These are phyloP conservation scores for Aulostomus chinensis DNA, from an alignment of 2,797 vertebrate species.

Conservation along the genomic window DNA sequence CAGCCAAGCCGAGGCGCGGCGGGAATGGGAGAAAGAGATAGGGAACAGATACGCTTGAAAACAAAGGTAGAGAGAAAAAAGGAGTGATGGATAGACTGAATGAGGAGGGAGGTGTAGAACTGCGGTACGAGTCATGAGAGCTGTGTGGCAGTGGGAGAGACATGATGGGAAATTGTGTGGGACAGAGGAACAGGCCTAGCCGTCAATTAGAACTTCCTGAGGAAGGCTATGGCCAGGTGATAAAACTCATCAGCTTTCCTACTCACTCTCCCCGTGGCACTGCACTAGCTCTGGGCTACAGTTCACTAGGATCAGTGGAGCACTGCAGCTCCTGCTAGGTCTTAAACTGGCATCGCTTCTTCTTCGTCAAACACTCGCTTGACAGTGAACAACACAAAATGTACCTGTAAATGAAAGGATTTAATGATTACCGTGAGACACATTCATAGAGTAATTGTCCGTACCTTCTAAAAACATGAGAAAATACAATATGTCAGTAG, in stretches of 20 bases:
- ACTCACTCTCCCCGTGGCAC: conserved; percentile 66
- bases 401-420: too few species aligned
- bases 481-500: too few species aligned
- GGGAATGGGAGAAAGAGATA: conserved; percentile 81
- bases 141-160: conserved; percentile 70
- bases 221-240: conserved; percentile 66
- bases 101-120: conserved; percentile 62
- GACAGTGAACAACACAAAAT: too few species aligned
- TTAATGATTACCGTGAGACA: too few species aligned
- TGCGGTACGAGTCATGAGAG: conserved; percentile 57
- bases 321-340: too few species aligned
- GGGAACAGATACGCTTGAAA: conserved; percentile 61
- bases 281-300: conserved; percentile 50
- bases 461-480: too few species aligned
- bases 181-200: conserved; percentile 70
- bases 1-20: conserved; percentile 92
- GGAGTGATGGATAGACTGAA: conserved; percentile 54
- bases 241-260: conserved; percentile 76
- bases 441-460: too few species aligned
- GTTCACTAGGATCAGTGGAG: conserved; percentile 47
- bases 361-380: too few species aligned
- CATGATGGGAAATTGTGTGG: conserved; percentile 76
- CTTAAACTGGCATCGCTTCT: too few species aligned
- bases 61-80: conserved; percentile 57
- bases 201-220: conserved; percentile 77